Evolutionary conservation across 1,140 invertebrate genomes (phyloP).

Genomic region (Neodiprion pinetum): DNA sequence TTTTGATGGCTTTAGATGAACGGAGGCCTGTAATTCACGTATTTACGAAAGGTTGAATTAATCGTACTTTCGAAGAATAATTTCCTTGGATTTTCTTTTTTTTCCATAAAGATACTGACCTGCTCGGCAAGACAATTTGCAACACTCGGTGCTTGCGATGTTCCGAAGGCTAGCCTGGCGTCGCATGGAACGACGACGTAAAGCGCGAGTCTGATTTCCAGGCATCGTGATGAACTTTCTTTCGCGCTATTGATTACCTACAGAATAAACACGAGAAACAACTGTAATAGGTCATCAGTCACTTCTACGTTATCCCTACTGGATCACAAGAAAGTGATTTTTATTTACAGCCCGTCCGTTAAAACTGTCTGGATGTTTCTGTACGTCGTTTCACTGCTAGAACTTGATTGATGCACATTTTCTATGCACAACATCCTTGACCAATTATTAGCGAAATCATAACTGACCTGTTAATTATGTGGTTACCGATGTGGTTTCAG

Average conservation of each 20-base stretch:
- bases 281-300: too few relatives aligned
- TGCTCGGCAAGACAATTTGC: constrained; percentile 7
- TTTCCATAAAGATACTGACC: neutral
- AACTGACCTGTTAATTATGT: neutral
- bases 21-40: neutral
- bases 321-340: too few relatives aligned
- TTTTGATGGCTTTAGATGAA: neutral
- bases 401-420: too few relatives aligned
- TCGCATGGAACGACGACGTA: neutral
- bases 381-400: too few relatives aligned
- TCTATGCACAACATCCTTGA: too few relatives aligned
- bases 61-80: neutral
- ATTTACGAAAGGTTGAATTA: neutral
- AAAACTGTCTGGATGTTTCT: too few relatives aligned
- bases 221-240: neutral
- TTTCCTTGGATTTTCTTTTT: neutral
- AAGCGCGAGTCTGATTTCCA: neutral
- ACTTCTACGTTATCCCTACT: too few relatives aligned
- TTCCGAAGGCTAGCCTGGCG: neutral
- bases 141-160: neutral
- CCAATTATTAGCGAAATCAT: neutral
- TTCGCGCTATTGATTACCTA: too few relatives aligned
- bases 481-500: neutral
- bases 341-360: too few relatives aligned
- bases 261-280: too few relatives aligned